Percentiles rank a stretch among this genome's conserved stretches.
These are phyloP conservation scores for Peromyscus attwateri DNA, from an alignment of 2,797 vertebrate genomes.

Conservation along the genomic window DNA sequence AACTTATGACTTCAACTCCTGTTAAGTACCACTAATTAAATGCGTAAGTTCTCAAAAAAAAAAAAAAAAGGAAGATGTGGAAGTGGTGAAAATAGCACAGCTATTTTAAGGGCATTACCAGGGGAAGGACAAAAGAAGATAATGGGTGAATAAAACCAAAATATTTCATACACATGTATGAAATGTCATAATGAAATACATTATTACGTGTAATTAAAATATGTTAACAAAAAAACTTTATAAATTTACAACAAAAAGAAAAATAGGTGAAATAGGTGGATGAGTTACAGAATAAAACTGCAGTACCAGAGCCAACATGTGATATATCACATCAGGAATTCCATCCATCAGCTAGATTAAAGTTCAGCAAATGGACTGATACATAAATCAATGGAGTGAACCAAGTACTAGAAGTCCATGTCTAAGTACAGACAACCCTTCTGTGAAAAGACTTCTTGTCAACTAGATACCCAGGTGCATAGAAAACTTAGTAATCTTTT, in stretches of 20 bases:
- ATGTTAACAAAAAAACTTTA: background rate
- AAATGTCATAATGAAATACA: background rate
- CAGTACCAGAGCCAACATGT: background rate
- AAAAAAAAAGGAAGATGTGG: too few species aligned
- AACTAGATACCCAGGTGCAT: background rate
- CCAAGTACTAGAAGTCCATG: background rate
- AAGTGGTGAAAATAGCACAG: background rate
- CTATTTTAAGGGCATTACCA: background rate
- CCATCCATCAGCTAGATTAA: background rate
- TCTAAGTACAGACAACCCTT: background rate
- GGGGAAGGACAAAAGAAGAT: background rate
- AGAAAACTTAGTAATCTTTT: background rate
- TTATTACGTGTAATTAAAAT: background rate
- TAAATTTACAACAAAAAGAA: background rate
- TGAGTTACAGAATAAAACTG: constrained; percentile 32
- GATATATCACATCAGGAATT: background rate
- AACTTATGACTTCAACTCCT: background rate
- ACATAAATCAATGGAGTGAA: constrained; percentile 1
- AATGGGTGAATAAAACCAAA: background rate
- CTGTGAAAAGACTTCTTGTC: constrained; percentile 26
- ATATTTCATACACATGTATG: background rate
- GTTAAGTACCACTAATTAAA: background rate
- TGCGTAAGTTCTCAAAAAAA: background rate
- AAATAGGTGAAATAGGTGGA: background rate
- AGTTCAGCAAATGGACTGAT: constrained; percentile 3